Conservation (phyloP, 1,140 invertebrate genomes). For the Drosophila kanapiae region DNA sequence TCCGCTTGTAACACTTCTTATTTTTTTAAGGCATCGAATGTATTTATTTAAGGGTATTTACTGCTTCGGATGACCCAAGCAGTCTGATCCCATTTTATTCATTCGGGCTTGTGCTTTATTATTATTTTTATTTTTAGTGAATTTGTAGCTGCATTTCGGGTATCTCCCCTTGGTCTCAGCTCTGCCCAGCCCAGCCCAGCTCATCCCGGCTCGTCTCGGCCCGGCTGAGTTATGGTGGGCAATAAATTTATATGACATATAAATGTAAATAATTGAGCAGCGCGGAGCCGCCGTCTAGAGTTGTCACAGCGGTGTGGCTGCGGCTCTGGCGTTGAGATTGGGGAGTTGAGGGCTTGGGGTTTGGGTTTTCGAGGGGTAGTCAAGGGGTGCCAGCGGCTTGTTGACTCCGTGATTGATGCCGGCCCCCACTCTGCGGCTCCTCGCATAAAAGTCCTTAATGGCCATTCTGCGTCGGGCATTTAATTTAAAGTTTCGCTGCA, state of each 20-base stretch:
- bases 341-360: not conserved
- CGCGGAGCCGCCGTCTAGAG: constrained; percentile 52
- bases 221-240: constrained; percentile 70
- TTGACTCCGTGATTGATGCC: constrained; percentile 62
- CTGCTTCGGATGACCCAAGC: not conserved
- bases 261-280: constrained; percentile 83
- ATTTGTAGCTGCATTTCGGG: constrained; percentile 78
- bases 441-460: constrained; percentile 64
- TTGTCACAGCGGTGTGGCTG: constrained; percentile 54
- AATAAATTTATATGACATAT: constrained; percentile 84
- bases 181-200: not conserved
- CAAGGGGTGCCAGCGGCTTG: constrained; percentile 45
- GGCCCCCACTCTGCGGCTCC: constrained; percentile 29
- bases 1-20: too few species aligned
- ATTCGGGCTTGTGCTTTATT: constrained; percentile 44
- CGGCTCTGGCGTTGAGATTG: constrained; percentile 15
- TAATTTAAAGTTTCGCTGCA: constrained; percentile 66
- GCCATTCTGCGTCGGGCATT: constrained; percentile 68
- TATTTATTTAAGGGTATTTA: constrained; percentile 10
- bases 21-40: not conserved
- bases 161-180: constrained; percentile 55
- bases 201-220: constrained; percentile 16
- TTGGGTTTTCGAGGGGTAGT: not conserved
- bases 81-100: constrained; percentile 6
- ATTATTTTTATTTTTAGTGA: constrained; percentile 61